Base-by-base conservation (phyloP, 1,140 invertebrate genomes). In the Drosophila tropicalis region DNA sequence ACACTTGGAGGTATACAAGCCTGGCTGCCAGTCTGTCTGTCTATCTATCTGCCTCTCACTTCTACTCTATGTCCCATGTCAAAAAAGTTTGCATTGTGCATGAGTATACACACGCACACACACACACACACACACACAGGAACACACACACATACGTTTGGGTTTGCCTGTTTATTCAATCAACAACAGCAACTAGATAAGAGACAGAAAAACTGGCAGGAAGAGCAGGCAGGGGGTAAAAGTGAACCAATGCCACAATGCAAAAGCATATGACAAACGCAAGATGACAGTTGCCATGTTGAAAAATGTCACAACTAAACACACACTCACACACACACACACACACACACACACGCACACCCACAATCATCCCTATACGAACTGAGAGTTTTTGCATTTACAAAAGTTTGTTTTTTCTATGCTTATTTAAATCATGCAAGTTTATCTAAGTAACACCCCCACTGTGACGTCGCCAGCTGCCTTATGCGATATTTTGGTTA, bases 221-320 rank as follows among this genome's bases (percentile, higher is more conserved):
- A 60, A 60, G 32, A 44, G 15, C 15, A 15, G 60, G 40, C 32
- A 44, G 41, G 47, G 12, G 36, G 36, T 0, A 13, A 6, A 68
- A 47, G 13, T 61, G 60, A 62, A 54, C 41, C 67, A 78, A 71
- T 84, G 82, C 70, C 78, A 85, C 83, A 86, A 87, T 86, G 82
- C 79, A 87, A 70, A 71, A 82, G 70, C 61, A 87, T 64, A 82
- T 87, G 83, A 86, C 83, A 87, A 86, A 87, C 83, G 72, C 72
- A 87, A 87, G 82, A 86, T 86, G 82, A 87, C 82, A 86, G 83
- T 87, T 79, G 76, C 82, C 83, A 86, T 87, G 84, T 66, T 87
- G 71, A 70, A 86, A 87, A 87, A 86, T 86, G 76, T 55, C 76
- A 72, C 69, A 76, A 58, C 70, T 69, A 63, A 66, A 72, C 66